Conservation (phyloP, 2,797 vertebrate genomes). For the Rhincodon typus region DNA sequence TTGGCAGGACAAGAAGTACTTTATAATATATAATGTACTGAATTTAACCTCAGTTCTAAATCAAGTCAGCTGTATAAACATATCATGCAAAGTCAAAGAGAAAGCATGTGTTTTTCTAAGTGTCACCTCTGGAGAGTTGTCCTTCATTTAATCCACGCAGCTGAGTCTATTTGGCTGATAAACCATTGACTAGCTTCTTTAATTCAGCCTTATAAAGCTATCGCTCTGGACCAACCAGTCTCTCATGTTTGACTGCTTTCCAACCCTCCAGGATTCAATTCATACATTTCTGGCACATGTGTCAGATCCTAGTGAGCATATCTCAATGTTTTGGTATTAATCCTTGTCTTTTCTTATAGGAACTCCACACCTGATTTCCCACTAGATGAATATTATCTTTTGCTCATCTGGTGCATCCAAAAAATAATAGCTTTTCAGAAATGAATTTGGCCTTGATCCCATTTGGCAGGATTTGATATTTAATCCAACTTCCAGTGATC, state of each 20-base stretch:
- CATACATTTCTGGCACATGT: not conserved
- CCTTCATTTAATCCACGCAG: not conserved
- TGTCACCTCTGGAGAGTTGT: not conserved
- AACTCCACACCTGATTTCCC: not conserved
- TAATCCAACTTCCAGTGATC: not conserved
- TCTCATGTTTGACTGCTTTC: not conserved
- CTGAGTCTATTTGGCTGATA: not conserved
- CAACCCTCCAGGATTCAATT: not conserved
- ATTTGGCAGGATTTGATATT: not conserved
- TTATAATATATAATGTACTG: not conserved
- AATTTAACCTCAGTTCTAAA: not conserved
- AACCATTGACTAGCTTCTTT: not conserved
- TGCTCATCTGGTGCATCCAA: not conserved
- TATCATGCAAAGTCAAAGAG: not conserved
- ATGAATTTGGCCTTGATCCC: too few species aligned
- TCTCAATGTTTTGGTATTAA: not conserved
- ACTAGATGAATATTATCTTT: not conserved
- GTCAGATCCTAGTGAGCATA: not conserved
- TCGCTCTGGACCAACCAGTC: not conserved
- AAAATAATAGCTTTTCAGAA: not conserved
- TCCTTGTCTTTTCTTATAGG: not conserved
- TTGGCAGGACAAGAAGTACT: not conserved
- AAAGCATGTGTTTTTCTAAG: not conserved
- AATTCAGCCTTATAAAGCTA: not conserved
- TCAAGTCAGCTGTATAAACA: not conserved